Percentiles rank a stretch among this genome's conserved stretches.
Conservation (phyloP, 2,888 invertebrate genomes). For the Pristionchus exspectatus region DNA sequence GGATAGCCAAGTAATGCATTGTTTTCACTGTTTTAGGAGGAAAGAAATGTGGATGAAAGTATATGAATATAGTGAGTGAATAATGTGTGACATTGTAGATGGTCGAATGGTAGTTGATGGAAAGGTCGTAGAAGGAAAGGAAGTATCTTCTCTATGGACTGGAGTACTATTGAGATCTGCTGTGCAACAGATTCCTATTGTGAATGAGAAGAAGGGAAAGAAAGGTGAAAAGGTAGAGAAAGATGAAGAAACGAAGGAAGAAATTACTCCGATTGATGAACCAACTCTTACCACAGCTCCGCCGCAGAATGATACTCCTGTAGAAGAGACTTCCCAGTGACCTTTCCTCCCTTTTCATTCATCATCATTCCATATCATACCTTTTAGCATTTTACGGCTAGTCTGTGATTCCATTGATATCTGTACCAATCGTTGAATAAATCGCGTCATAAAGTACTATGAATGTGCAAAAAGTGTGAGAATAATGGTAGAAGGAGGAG, state of each 20-base stretch:
- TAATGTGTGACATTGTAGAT: conserved; percentile 57
- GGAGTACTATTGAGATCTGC: conserved; percentile 55
- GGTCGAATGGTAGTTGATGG: conserved; percentile 67
- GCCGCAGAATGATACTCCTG: background rate
- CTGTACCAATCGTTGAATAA: conserved; percentile 33
- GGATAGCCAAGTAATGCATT: conserved; percentile 1
- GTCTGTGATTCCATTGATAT: conserved; percentile 1
- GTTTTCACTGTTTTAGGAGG: background rate
- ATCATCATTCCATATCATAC: conserved; percentile 6
- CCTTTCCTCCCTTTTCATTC: background rate
- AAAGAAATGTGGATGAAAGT: background rate
- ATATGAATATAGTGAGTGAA: background rate
- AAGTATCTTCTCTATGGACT: conserved; percentile 59
- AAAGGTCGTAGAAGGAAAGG: conserved; percentile 58
- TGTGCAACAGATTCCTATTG: background rate
- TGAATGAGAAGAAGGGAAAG: background rate
- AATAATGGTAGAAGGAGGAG: background rate
- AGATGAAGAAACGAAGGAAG: background rate
- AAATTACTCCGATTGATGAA: conserved; percentile 12
- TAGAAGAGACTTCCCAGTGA: conserved; percentile 7
- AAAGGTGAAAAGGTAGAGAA: background rate
- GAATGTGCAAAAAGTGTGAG: background rate
- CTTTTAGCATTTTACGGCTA: conserved; percentile 36
- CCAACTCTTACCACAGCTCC: background rate
- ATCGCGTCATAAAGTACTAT: background rate